Base-by-base conservation (phyloP, 1,140 invertebrate species). In the Caenorhabditis inopinata region DNA sequence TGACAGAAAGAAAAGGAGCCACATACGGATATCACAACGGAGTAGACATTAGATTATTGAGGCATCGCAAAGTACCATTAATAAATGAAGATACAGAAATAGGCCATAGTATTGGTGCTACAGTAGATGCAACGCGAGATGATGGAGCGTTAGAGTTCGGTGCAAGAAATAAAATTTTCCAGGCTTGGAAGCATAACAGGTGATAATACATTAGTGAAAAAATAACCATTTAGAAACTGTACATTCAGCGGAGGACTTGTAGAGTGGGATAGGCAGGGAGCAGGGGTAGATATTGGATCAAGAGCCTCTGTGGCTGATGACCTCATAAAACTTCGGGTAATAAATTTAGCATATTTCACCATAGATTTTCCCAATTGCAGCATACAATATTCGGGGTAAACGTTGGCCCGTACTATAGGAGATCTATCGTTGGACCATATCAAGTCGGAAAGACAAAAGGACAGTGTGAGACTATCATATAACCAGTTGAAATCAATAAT, bases 1-100 rank as follows among this genome's bases (percentile, higher is more conserved):
- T 81, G 21, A 78, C 80, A 1, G 46, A 81, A 7, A 62, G 76
- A n/a, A 73, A 81, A 35, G 80, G 80, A 62, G 53, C 53, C 21
- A 49, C 80, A 1, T 81, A 73, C 46, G 80, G 80, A 2, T 81
- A 81, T 74, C 79, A 76, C 38, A 81, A 81, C 42, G 80, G 80
- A 29, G 75, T 81, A 16, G 80, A 81, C 27, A 21, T 81, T 38
- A 48, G 79, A 32, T 73, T 81, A 16, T 49, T 81, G 74, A 77
- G 53, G 38, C 18, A 45, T 18, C 48, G 48, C n/a, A 81, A 81
- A 16, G 35, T 78, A 2, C 80, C 80, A 11, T 38, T 81, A 14
- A 81, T 78, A 23, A 74, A 81, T 21, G 80, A 81, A 14, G 45
- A 81, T 46, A 77, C 80, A 9, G 80, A 81, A 53, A 53, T 78